A percentile compares a stretch with the other conserved stretches of the same genome.
Conservation (phyloP, 2,888 invertebrate genomes). For the Callyntrura sp. region DNA sequence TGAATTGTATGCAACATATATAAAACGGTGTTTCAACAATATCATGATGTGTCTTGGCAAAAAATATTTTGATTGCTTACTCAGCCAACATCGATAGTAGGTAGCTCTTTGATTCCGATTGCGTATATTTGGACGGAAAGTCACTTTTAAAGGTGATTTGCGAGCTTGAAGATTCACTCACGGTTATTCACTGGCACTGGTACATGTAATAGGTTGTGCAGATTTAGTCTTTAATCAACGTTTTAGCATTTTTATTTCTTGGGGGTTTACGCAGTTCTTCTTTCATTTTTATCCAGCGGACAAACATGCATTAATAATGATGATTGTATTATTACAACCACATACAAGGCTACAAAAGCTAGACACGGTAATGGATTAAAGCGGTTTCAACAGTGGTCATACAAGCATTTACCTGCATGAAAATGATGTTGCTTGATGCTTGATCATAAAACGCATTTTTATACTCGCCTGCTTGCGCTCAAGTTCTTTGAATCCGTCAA, state of each 20-base stretch:
- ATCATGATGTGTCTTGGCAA: background rate
- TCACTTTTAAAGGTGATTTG: too few species aligned
- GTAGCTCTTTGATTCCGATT: too few species aligned
- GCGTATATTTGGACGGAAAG: too few species aligned
- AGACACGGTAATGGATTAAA: conserved; percentile 9
- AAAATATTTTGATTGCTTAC: background rate
- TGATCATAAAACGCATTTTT: too few species aligned
- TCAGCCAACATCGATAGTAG: too few species aligned
- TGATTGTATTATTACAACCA: background rate
- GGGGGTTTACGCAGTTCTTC: too few species aligned
- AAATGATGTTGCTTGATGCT: background rate
- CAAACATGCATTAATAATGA: background rate
- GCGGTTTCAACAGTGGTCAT: conserved; percentile 20
- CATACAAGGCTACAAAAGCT: conserved; percentile 15
- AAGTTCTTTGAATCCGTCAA: background rate
- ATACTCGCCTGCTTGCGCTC: too few species aligned
- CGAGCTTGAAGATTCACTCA: too few species aligned
- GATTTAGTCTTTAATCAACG: background rate
- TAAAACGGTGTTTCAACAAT: background rate
- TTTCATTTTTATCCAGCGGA: background rate
- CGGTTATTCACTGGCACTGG: background rate
- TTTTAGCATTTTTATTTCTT: too few species aligned
- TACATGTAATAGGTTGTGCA: background rate
- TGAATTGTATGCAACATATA: background rate
- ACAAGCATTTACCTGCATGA: background rate